Evolutionary conservation across 2,113 vertebrate species (phyloP).

Genomic region (Callocephalon fimbriatum): DNA sequence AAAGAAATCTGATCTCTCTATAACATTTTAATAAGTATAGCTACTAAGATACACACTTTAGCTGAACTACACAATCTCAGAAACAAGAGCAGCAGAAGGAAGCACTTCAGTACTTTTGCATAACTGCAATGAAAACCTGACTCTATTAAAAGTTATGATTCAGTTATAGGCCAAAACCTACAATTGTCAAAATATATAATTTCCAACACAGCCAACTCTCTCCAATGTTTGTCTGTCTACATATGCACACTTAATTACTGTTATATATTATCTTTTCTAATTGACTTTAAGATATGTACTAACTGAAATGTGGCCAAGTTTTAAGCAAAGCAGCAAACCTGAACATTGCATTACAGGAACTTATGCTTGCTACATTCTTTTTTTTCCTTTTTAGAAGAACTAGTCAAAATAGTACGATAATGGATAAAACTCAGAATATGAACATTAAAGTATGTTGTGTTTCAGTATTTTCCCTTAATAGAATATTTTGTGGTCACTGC

Average conservation of each 20-base stretch:
- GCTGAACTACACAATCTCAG: not conserved
- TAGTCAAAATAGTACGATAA: not conserved
- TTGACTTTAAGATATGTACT: not conserved
- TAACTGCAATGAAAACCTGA: not conserved
- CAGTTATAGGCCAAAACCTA: not conserved
- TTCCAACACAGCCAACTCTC: not conserved
- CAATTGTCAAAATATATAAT: fast-evolving
- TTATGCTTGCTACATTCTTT: not conserved
- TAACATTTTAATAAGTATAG: not conserved
- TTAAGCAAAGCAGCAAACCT: not conserved
- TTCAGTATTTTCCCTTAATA: not conserved
- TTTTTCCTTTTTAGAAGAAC: not conserved
- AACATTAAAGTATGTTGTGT: not conserved
- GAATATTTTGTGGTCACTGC: not conserved
- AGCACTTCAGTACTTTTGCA: not conserved
- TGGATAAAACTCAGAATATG: not conserved
- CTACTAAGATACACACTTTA: not conserved
- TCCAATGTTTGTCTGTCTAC: not conserved
- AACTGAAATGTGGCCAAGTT: not conserved
- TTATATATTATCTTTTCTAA: not conserved
- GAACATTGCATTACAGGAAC: not conserved
- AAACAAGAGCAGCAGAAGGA: not conserved
- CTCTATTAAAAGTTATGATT: not conserved
- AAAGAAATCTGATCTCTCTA: not conserved
- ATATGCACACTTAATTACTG: not conserved